A percentile compares a stretch with the other conserved stretches of the same genome.
phyloP scores from a whole-genome alignment of 2,888 invertebrate genomes.

The Horisme vitalbata region DNA sequence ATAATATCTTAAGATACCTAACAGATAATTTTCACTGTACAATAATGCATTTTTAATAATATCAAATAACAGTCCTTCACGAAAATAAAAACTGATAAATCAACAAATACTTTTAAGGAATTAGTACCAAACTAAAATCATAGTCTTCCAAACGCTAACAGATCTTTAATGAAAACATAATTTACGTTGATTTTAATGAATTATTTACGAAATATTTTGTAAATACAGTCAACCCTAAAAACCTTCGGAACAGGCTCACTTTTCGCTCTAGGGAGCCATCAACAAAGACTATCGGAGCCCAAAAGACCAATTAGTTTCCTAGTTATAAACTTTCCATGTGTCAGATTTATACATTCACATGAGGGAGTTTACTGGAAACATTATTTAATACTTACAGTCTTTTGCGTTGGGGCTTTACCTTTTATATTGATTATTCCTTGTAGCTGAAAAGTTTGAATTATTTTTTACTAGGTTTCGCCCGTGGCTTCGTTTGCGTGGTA shows the following conservation, averaged over 20 bases:
- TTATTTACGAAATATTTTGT: not conserved
- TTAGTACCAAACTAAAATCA: too few relatives aligned
- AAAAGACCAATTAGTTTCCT: conserved; percentile 67
- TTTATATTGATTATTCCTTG: conserved; percentile 12
- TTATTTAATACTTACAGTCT: conserved; percentile 39
- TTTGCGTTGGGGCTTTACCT: conserved; percentile 14
- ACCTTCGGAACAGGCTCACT: conserved; percentile 30
- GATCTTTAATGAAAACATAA: not conserved
- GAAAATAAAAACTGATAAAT: too few relatives aligned
- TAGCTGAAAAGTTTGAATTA: too few relatives aligned
- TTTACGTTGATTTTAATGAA: too few relatives aligned
- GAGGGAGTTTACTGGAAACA: conserved; percentile 42
- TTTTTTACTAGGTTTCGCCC: too few relatives aligned
- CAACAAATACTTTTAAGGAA: too few relatives aligned
- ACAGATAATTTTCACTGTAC: too few relatives aligned
- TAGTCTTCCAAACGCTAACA: too few relatives aligned
- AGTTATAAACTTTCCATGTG: conserved; percentile 67
- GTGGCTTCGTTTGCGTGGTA: too few relatives aligned
- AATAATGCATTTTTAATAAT: too few relatives aligned
- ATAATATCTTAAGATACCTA: too few relatives aligned
- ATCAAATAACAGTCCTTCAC: too few relatives aligned
- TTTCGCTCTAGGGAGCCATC: conserved; percentile 51
- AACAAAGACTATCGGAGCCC: conserved; percentile 54
- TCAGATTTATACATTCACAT: conserved; percentile 49
- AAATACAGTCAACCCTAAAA: not conserved